These are phyloP conservation scores for Lutjanus argentimaculatus DNA, from an alignment of 2,797 vertebrate genomes.

Conservation along the genomic window DNA sequence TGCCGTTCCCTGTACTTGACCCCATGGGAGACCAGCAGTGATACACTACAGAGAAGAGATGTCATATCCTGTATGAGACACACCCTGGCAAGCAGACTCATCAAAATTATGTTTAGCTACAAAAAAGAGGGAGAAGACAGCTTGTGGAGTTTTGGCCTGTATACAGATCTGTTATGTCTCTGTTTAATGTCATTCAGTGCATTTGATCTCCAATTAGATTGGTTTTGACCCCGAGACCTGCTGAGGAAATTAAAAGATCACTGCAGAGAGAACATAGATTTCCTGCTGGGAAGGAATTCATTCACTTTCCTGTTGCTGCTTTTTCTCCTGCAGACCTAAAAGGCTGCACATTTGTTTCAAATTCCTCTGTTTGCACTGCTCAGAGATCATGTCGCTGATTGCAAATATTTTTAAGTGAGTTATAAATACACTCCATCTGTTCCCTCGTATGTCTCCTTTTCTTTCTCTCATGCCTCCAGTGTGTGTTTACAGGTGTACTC, in stretches of 20 bases:
- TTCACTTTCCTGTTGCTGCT: constrained; percentile 40
- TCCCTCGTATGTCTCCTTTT: not conserved
- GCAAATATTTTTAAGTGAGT: constrained; percentile 59
- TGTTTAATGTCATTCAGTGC: constrained; percentile 4
- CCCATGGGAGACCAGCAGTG: constrained; percentile 8
- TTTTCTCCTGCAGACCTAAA: constrained; percentile 25
- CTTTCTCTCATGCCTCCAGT: not conserved
- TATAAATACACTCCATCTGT: constrained; percentile 50
- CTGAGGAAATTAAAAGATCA: constrained; percentile 71
- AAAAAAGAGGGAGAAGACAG: not conserved
- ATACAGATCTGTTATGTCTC: constrained; percentile 6
- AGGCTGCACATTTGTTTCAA: constrained; percentile 47
- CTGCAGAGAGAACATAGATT: constrained; percentile 36
- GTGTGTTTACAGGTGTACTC: constrained; percentile 16
- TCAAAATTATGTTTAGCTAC: not conserved
- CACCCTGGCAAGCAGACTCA: constrained; percentile 27
- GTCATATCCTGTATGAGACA: constrained; percentile 22
- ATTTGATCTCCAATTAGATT: constrained; percentile 24
- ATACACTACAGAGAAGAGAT: constrained; percentile 37
- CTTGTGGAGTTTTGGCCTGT: not conserved
- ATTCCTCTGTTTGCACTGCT: constrained; percentile 46
- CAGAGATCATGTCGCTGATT: constrained; percentile 14
- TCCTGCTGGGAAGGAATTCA: constrained; percentile 51
- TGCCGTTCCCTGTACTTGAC: constrained; percentile 1
- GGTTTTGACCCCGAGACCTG: constrained; percentile 11